Conservation (phyloP, 2,113 vertebrate genomes). For the Telmatochromis brachygnathus region DNA sequence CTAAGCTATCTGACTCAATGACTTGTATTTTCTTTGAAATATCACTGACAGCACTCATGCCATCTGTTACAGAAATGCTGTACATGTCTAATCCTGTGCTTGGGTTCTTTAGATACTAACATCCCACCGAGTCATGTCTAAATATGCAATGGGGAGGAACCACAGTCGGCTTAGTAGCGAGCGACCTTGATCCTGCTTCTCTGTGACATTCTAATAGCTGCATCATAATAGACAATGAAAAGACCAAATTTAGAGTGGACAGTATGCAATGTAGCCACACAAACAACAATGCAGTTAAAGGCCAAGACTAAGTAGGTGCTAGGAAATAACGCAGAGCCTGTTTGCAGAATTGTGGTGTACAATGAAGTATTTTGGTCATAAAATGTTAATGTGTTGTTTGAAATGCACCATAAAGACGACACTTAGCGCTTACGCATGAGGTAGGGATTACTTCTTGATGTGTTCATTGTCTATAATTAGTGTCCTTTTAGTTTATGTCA, state of each 20-base stretch:
- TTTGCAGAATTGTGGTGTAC: neutral
- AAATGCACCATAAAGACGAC: neutral
- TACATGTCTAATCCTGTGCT: neutral
- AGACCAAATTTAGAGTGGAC: neutral
- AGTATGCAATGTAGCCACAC: neutral
- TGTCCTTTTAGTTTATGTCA: neutral
- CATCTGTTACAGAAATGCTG: neutral
- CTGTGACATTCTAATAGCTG: neutral
- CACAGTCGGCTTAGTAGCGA: neutral
- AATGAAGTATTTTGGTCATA: neutral
- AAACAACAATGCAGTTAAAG: neutral
- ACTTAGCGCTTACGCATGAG: neutral
- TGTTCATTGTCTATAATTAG: neutral
- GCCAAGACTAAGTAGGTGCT: neutral
- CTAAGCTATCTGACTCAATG: neutral
- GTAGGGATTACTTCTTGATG: neutral
- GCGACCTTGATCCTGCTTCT: neutral
- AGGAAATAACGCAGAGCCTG: neutral
- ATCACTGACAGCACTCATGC: conserved; percentile 9
- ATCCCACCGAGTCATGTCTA: neutral
- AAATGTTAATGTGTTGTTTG: neutral
- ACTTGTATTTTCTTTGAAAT: conserved; percentile 29
- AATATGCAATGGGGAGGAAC: neutral
- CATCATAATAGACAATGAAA: neutral
- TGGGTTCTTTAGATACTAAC: neutral